These are phyloP conservation scores for Fissipunctia ypsillon DNA, from an alignment of 2,888 invertebrate species.

Conservation along the genomic window DNA sequence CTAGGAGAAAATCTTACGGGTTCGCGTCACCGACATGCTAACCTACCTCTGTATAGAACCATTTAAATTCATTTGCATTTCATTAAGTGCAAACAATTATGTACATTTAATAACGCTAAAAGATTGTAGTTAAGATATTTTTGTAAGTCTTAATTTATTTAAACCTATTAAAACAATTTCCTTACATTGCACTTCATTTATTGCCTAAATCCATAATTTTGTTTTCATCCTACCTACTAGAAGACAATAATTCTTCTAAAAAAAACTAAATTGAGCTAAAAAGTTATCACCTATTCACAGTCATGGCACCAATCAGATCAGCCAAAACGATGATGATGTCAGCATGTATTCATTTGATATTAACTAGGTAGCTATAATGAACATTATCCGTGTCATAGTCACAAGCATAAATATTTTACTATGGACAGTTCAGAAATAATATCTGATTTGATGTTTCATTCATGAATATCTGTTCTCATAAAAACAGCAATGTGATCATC, in stretches of 20 bases:
- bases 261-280: slow-evolving; percentile 41
- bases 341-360: neutral
- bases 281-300: slow-evolving; percentile 34
- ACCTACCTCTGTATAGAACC: neutral
- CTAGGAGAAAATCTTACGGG: no score
- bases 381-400: neutral
- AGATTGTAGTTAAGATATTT: slow-evolving; percentile 3
- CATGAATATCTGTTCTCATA: neutral
- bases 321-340: slow-evolving; percentile 17
- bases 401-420: neutral
- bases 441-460: neutral
- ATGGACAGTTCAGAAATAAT: neutral
- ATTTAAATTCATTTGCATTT: slow-evolving; percentile 3
- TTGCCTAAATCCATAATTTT: slow-evolving; percentile 61
- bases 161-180: slow-evolving; percentile 36
- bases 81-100: slow-evolving; percentile 3
- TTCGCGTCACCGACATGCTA: no score
- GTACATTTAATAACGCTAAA: slow-evolving; percentile 14
- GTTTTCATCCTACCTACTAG: neutral
- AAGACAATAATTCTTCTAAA: neutral
- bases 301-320: slow-evolving; percentile 12
- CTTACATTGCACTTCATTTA: slow-evolving; percentile 72
- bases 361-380: neutral
- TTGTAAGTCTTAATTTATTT: slow-evolving; percentile 11
- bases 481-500: neutral